These are phyloP conservation scores for Macrocentrus cingulum DNA, from an alignment of 1,140 invertebrate species.

Conservation along the genomic window DNA sequence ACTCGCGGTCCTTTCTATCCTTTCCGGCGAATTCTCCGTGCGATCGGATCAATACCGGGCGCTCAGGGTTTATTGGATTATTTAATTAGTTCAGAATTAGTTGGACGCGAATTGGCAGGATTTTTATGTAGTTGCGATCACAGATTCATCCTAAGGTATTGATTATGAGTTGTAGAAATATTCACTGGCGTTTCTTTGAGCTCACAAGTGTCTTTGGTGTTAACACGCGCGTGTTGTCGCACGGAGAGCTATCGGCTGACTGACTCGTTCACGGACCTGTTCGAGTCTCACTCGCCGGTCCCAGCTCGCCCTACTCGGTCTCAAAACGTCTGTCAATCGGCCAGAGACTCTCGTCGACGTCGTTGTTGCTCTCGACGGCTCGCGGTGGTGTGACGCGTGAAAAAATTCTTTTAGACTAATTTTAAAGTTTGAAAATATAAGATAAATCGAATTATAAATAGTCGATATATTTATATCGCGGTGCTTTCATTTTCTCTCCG, in stretches of 20 bases:
- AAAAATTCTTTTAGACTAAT: no score
- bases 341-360: neutral
- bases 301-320: slow-evolving; percentile 17
- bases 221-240: slow-evolving; percentile 23
- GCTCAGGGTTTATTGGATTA: neutral
- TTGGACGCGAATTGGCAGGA: no score
- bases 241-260: slow-evolving; percentile 43
- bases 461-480: no score
- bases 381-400: no score
- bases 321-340: slow-evolving; percentile 11
- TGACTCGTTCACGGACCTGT: slow-evolving; percentile 30
- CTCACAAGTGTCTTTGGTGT: neutral
- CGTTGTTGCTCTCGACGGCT: slow-evolving; percentile 1
- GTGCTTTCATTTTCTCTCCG: no score
- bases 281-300: slow-evolving; percentile 3
- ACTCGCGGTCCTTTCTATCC: neutral
- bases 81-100: no score
- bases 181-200: no score
- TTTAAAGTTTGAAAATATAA: no score
- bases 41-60: slow-evolving; percentile 13
- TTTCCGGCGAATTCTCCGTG: neutral
- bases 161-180: no score
- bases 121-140: no score
- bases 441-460: no score
- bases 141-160: no score